Percentiles rank a stretch among this genome's conserved stretches.
Evolutionary conservation across 2,797 vertebrate species (phyloP).

Genomic region (Enteromius paludinosus): DNA sequence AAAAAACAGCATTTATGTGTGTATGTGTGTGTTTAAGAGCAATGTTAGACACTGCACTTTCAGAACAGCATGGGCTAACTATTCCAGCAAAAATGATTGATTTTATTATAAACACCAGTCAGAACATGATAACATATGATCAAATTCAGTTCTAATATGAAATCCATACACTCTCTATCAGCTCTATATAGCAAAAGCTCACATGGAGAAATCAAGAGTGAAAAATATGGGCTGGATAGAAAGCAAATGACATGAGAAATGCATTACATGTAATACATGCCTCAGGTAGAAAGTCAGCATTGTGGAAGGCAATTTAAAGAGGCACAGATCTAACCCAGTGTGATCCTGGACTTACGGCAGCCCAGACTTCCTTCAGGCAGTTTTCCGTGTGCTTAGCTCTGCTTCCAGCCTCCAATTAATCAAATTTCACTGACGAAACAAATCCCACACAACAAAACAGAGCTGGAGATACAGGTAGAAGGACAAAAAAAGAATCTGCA

Average conservation of each 20-base stretch:
- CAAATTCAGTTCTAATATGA: neutral
- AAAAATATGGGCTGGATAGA: neutral
- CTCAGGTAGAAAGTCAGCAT: conserved; percentile 2
- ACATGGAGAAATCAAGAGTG: neutral
- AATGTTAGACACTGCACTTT: neutral
- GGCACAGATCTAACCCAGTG: neutral
- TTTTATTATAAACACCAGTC: conserved; percentile 9
- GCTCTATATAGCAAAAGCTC: neutral
- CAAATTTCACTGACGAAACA: neutral
- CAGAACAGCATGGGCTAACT: neutral
- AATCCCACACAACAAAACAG: conserved; percentile 10
- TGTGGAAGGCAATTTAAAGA: conserved; percentile 25
- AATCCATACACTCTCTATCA: neutral
- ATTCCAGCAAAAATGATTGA: neutral
- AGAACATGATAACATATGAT: neutral
- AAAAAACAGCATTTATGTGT: conserved; percentile 20
- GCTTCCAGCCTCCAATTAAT: conserved; percentile 12
- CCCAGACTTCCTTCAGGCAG: conserved; percentile 19
- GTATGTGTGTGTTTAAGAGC: conserved; percentile 11
- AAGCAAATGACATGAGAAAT: neutral
- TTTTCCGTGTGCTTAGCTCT: conserved; percentile 5
- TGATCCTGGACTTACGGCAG: conserved; percentile 14
- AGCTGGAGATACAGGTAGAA: neutral
- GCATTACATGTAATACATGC: conserved; percentile 4
- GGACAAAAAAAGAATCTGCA: neutral